Evolutionary conservation across 1,140 invertebrate genomes (phyloP).

Genomic region (Oncopodura yosiiana): DNA sequence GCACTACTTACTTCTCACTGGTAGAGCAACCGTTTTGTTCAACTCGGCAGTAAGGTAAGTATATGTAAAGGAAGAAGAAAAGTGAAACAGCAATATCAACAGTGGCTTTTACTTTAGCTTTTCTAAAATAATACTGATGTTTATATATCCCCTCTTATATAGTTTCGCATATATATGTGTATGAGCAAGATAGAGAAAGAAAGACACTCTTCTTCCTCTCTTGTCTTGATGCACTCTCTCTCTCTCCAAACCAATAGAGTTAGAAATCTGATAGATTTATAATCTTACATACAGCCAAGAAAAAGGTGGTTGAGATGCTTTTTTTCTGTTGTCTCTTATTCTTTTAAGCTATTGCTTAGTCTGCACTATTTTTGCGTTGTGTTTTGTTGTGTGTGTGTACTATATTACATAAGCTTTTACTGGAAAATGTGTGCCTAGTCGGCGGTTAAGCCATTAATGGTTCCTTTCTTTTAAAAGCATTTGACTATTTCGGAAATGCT

Average conservation of each 20-base stretch:
- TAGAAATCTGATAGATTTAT: constrained; percentile 31
- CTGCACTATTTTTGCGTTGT: neutral
- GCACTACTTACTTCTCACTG: too few relatives aligned
- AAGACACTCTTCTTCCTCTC: too few relatives aligned
- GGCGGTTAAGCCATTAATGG: constrained; percentile 27
- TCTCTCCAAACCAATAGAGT: constrained; percentile 23
- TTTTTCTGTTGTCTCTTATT: neutral
- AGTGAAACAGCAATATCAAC: neutral
- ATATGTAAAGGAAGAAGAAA: too few relatives aligned
- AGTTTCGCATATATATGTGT: too few relatives aligned
- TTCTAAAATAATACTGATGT: too few relatives aligned
- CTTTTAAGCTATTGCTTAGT: neutral
- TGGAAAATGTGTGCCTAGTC: neutral
- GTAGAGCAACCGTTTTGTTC: too few relatives aligned
- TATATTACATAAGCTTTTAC: too few relatives aligned
- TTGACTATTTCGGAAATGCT: constrained; percentile 35
- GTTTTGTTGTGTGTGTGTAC: neutral
- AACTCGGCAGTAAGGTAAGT: too few relatives aligned
- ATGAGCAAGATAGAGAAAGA: too few relatives aligned
- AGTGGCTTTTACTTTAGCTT: too few relatives aligned
- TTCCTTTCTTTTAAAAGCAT: constrained; percentile 36
- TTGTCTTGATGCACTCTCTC: constrained; percentile 26
- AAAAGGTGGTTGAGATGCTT: constrained; percentile 14
- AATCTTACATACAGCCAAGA: constrained; percentile 18
- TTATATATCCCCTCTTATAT: too few relatives aligned